Evolutionary conservation across 2,888 invertebrate species (phyloP), one percentile per base, ranked within the genome.

Genomic region (Trissolcus japonicus): DNA sequence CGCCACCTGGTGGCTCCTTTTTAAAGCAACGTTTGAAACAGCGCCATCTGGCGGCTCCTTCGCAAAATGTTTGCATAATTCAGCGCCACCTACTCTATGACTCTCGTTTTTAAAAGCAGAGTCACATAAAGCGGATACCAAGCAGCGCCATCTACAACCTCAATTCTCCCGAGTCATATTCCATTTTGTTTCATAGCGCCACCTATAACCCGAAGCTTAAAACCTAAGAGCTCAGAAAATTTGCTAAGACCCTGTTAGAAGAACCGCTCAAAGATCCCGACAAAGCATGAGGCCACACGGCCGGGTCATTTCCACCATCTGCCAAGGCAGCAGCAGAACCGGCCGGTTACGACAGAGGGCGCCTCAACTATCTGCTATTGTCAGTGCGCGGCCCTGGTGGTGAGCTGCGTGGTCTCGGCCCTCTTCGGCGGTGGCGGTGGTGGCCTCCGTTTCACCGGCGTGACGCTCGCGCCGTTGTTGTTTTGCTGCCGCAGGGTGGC

Each of bases 351-450:
- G 73, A 86, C 84, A 73, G 85, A 82, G 78, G 83, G 86, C 82
- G 86, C 81, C 81, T 86, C 85, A 68, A 85, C 82, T 82, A 83
- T 85, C 86, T 86, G 89, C 87, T 88, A 86, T 82, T 87, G 88
- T 88, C 89, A 89, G 89, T 89, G 88, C 88, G 88, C 87, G 83
- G 89, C 87, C 74, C 90, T 89, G 16, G 91, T 91, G 57, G 94
- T 94, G 75, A 95, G 90, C 83, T 95, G 95, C n/a, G 95, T 95
- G n/a, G 94, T 94, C 86, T 96, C 96, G 86, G 95, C 95, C 76
- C 96, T 92, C 82, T 95, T 95, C 1, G 96, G 96, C n/a, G 96
- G 96, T 40, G 96, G 96, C 2, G 96, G 96, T 13, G 96, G 96
- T 53, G 95, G 95, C 81, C 94, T 91, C 87, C 94, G 94, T 83